Evolutionary conservation across 2,797 vertebrate species (phyloP).

Genomic region (Mormyrops boulengeri): DNA sequence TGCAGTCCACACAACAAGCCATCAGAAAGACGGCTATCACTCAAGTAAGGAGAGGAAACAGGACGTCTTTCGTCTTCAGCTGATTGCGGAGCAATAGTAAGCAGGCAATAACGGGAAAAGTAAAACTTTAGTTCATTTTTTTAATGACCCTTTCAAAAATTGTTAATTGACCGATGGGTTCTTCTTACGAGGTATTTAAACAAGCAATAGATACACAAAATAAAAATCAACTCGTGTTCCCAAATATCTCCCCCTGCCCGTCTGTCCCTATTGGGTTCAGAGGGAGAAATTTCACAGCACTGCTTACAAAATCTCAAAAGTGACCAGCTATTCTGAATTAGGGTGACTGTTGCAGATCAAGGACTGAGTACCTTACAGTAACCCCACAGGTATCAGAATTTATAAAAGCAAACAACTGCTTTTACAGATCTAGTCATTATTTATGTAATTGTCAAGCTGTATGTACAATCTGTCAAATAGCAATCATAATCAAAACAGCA

Average conservation of each 20-base stretch:
- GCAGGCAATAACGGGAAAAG: constrained; percentile 57
- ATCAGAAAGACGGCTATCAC: constrained; percentile 60
- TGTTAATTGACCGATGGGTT: constrained; percentile 28
- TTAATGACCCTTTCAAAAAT: constrained; percentile 35
- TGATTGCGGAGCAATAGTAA: constrained; percentile 41
- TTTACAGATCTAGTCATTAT: not conserved
- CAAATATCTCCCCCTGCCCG: not conserved
- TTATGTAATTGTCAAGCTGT: not conserved
- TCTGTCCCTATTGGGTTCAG: not conserved
- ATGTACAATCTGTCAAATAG: not conserved
- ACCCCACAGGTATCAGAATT: not conserved
- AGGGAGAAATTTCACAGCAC: constrained; percentile 21
- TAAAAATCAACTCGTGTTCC: not conserved
- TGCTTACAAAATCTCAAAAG: not conserved
- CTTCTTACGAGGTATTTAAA: constrained; percentile 41
- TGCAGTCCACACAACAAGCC: constrained; percentile 47
- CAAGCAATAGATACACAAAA: constrained; percentile 25
- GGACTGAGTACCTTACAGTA: not conserved
- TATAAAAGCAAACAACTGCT: not conserved
- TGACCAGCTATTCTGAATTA: not conserved
- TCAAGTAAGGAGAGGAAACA: constrained; percentile 40
- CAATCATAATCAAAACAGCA: not conserved
- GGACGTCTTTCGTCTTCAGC: constrained; percentile 63
- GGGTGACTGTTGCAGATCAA: not conserved
- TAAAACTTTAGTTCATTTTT: constrained; percentile 46